Evolutionary conservation across 2,888 invertebrate species (phyloP).

Genomic region (Petrophora chlorosata): DNA sequence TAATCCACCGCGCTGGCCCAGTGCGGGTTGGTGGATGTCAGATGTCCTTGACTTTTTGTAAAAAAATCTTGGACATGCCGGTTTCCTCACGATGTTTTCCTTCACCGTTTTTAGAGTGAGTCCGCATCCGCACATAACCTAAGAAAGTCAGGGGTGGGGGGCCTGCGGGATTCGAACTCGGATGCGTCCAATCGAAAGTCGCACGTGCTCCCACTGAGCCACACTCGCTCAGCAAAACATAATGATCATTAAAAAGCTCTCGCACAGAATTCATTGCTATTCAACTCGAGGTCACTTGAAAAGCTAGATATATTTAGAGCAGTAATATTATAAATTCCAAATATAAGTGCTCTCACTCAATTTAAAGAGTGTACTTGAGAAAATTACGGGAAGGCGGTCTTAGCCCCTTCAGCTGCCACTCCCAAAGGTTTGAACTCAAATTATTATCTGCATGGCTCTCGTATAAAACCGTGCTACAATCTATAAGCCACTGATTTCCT

Average conservation of each 20-base stretch:
- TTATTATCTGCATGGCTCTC: constrained; percentile 68
- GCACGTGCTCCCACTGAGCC: too few relatives aligned
- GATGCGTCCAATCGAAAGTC: too few relatives aligned
- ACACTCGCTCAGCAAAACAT: neutral
- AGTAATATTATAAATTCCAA: constrained; percentile 80
- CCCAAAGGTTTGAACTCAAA: constrained; percentile 70
- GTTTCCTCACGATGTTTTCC: too few relatives aligned
- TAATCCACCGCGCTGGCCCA: too few relatives aligned
- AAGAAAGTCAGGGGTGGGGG: too few relatives aligned
- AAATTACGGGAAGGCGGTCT: constrained; percentile 78
- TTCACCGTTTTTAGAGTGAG: too few relatives aligned
- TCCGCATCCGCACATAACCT: too few relatives aligned
- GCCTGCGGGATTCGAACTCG: too few relatives aligned
- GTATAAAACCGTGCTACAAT: constrained; percentile 50
- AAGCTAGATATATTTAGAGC: constrained; percentile 66
- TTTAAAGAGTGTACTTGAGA: constrained; percentile 73
- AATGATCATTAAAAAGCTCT: constrained; percentile 15
- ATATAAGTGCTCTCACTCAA: constrained; percentile 75
- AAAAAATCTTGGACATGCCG: too few relatives aligned
- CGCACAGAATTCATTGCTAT: constrained; percentile 55
- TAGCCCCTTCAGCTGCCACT: constrained; percentile 71
- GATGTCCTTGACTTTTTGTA: too few relatives aligned
- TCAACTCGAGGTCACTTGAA: constrained; percentile 52
- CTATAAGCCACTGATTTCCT: constrained; percentile 45
- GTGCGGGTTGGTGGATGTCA: too few relatives aligned